Evolutionary conservation across 2,797 vertebrate species (phyloP).

Genomic region (Myripristis murdjan): DNA sequence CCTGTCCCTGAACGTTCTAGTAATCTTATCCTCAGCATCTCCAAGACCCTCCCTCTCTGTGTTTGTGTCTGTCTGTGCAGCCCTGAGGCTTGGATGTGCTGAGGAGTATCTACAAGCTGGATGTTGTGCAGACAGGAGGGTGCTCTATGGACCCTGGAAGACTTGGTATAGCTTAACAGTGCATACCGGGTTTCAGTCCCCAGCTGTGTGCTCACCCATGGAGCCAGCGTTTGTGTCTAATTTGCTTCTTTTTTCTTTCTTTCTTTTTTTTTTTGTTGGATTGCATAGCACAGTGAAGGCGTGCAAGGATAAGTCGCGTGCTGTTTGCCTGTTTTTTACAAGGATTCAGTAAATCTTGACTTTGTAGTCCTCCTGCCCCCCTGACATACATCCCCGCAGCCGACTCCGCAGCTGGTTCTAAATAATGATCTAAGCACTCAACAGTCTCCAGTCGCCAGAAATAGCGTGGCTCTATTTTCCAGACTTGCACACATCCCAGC

Average conservation of each 20-base stretch:
- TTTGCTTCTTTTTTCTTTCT: not conserved
- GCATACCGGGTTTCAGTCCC: not conserved
- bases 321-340: constrained; percentile 32
- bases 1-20: constrained; percentile 21
- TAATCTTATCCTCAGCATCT: constrained; percentile 23
- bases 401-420: constrained; percentile 69
- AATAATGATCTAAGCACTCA: constrained; percentile 61
- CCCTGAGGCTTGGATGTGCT: too few species aligned
- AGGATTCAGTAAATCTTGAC: constrained; percentile 17
- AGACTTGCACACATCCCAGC: constrained; percentile 40
- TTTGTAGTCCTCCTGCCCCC: constrained; percentile 50
- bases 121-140: not conserved
- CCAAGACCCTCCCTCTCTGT: constrained; percentile 7
- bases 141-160: not conserved
- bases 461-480: constrained; percentile 65
- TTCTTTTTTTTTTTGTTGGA: too few species aligned
- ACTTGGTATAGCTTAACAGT: not conserved
- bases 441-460: constrained; percentile 56
- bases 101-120: constrained; percentile 1
- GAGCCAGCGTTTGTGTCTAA: constrained; percentile 15
- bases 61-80: constrained; percentile 4
- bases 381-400: constrained; percentile 58
- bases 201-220: not conserved
- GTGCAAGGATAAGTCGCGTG: constrained; percentile 2
- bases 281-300: constrained; percentile 10